Evolutionary conservation across 2,113 vertebrate species (phyloP).

Genomic region (Xenopus tropicalis): DNA sequence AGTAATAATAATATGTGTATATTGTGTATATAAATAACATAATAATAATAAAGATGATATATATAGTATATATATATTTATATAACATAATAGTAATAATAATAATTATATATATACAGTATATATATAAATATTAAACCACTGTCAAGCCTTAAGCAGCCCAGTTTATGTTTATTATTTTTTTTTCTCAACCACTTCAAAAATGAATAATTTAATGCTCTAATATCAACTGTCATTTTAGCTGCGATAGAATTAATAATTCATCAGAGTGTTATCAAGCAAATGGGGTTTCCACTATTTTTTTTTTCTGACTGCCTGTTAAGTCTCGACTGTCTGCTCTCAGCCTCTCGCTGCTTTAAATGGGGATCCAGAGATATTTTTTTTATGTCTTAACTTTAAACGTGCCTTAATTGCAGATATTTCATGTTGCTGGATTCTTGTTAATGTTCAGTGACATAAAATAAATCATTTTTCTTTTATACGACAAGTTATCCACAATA

Average conservation of each 20-base stretch:
- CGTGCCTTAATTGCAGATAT: slow-evolving; percentile 40
- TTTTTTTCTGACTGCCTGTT: slow-evolving; percentile 59
- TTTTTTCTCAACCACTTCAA: slow-evolving; percentile 61
- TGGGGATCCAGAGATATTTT: not conserved
- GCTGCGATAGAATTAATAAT: slow-evolving; percentile 89
- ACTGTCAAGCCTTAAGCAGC: slow-evolving; percentile 49
- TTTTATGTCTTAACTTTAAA: slow-evolving; percentile 44
- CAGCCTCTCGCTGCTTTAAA: slow-evolving; percentile 13
- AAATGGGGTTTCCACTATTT: slow-evolving; percentile 73
- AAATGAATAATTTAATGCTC: slow-evolving; percentile 91
- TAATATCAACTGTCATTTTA: slow-evolving; percentile 91
- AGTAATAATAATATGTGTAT: too few species aligned
- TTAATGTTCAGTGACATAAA: slow-evolving; percentile 29
- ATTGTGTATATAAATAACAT: too few species aligned
- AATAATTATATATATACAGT: too few species aligned
- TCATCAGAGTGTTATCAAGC: slow-evolving; percentile 80
- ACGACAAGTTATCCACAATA: slow-evolving; percentile 38
- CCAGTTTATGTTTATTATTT: slow-evolving; percentile 67
- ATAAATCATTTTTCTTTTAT: slow-evolving; percentile 39
- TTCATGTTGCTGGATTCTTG: not conserved
- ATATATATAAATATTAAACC: slow-evolving; percentile 20
- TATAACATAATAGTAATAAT: too few species aligned
- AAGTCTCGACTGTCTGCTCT: slow-evolving; percentile 20
- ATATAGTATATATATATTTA: too few species aligned
- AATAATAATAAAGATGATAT: too few species aligned